Base-by-base conservation (phyloP, 2,113 vertebrate genomes). In the Petrocephalus zakoni region DNA sequence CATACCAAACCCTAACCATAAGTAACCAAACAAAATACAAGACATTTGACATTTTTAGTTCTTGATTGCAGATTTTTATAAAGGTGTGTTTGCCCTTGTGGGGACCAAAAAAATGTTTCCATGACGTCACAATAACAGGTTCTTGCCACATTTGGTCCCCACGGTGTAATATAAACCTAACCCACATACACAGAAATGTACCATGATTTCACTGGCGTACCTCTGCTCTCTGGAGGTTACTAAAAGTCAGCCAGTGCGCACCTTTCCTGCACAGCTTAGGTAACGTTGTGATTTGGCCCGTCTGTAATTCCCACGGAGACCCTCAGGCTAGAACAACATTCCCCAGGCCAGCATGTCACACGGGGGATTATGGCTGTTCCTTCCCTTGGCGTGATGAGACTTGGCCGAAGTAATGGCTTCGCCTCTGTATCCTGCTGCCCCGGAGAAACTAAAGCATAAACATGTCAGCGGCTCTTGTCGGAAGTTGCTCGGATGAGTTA, bases 311-410 rank as follows among this genome's bases (percentile, higher is more conserved):
- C 87, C 87, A 58, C 29, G 87, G 88, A 88, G 88, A 87, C 88
- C 90, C 29, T 6, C 56, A 89, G 91, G 88, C 84, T 58, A 49
- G 51, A 89, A 58, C 75, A 91, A 83, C 87, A 90, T 90, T 90
- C 89, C 87, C 47, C 47, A 90, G 47, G 21, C 72, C 89, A 42
- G 85, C 58, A 84, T 84, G 87, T 91, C 87, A 89, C 89, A 82
- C 42, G 78, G 78, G 64, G 52, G 52, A 85, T 81, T 56, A 75
- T 49, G 53, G 37, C 64, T 19, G 37, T 58, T 56, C 84, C 87
- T 85, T 9, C 25, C 47, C 58, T 52, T 29, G 55, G 56, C 34
- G 21, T 72, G 81, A 85, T 84, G 83, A 46, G 87, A 49, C 89
- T 88, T 68, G 53, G 49, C 22, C 42, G 86, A 25, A 68, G 58